Evolutionary conservation across 2,113 vertebrate species (phyloP), one percentile per base, ranked within the genome.

Genomic region (Dromas ardeola): DNA sequence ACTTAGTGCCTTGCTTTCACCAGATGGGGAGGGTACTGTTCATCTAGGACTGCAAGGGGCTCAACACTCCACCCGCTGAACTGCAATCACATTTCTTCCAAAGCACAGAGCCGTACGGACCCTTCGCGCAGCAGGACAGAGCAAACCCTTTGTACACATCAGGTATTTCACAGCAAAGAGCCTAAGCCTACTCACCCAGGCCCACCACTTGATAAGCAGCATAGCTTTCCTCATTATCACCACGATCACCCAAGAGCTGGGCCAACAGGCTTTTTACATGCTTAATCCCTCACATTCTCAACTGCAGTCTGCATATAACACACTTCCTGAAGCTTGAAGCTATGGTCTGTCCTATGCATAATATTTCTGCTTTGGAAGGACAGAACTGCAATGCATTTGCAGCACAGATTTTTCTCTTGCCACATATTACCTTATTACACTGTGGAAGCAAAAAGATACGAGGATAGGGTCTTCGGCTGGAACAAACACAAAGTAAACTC

Each of bases 41-140:
- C 42, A 7, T 10, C 20, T 29, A 40, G 38, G 43, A 20, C 27
- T 83, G 29, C 30, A 52, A 53, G 70, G 38, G 27, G 10, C 43
- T 45, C 36, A 85, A 27, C 11, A 32, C n/a, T 49, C 45, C 66
- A 12, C 0, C 0, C 4, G 16, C 2, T 62, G 66, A 77, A 10
- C 8, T 73, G 85, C 55, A 73, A 5, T 0, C 38, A 30, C 15
- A 43, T 49, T 93, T 69, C 22, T 49, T 43, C 34, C 52, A 67
- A 20, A 74, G 72, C 52, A 17, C 1, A 0, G 76, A 58, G 25
- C 22, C 6, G 1, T 1, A 8, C 0, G 3, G 42, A 55, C 29
- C 43, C 52, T 82, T 17, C 2, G 3, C 27, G 17, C 17, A 63
- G 62, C 43, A 65, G 50, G 29, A 42, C 62, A 70, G 78, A 38